These are phyloP conservation scores for Epistrophe grossulariae DNA, from an alignment of 2,888 invertebrate species.

Conservation along the genomic window DNA sequence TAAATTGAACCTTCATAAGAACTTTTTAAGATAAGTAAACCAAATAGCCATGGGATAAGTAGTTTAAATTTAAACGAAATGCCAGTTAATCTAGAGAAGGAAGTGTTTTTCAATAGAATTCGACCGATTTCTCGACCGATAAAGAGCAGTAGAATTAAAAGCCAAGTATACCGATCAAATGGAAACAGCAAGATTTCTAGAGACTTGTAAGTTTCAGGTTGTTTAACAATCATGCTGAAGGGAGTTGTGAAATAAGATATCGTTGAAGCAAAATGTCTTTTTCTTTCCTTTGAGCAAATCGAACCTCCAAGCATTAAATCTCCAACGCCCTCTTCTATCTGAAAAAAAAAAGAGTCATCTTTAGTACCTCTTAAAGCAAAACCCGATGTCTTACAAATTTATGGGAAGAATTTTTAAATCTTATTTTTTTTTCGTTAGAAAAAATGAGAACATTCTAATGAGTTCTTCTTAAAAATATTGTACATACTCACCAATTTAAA, in stretches of 20 bases:
- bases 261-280: not conserved
- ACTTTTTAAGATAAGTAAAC: constrained; percentile 10
- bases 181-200: constrained; percentile 36
- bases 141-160: not conserved
- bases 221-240: constrained; percentile 1
- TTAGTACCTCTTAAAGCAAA: no score
- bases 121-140: not conserved
- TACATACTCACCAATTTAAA: constrained; percentile 15
- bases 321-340: not conserved
- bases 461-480: no score
- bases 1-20: constrained; percentile 40
- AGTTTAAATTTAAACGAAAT: not conserved
- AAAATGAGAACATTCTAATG: no score
- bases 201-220: not conserved
- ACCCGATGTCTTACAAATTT: no score
- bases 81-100: not conserved
- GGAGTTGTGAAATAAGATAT: constrained; percentile 5
- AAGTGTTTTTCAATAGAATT: not conserved
- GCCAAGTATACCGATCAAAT: constrained; percentile 25
- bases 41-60: constrained; percentile 11
- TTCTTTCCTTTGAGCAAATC: not conserved
- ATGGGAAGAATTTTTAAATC: no score
- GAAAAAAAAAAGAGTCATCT: not conserved
- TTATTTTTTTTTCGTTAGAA: no score
- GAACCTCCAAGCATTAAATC: constrained; percentile 23